Evolutionary conservation across 2,888 invertebrate genomes (phyloP), one percentile per base, ranked within the genome.

Genomic region (Drosophila affinis): DNA sequence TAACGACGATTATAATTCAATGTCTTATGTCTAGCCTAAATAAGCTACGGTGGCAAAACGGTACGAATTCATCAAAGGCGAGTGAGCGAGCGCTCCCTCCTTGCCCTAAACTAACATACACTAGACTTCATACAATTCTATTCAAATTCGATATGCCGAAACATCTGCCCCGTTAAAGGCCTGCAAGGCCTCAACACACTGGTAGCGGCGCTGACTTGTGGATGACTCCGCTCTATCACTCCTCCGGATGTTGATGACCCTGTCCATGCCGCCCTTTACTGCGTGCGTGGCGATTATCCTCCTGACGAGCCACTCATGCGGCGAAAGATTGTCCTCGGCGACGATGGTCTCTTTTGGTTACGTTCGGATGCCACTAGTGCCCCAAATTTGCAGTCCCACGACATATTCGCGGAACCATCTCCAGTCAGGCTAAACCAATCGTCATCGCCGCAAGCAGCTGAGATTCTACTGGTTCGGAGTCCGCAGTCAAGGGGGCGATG

Each of bases 371-470:
- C 32, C 0, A 14, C 21, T 54, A 39, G 39, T 24, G 39, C 54
- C 32, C 3, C 3, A 2, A 34, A 34, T 34, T 34, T 34, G 32
- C 10, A 34, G 54, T 0, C 54, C 54, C 27, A 52, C 44, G 32
- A 54, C 54, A n/a, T 44, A 44, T 44, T 54, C 44, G 12, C 44
- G 21, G 44, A 9, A 54, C 54, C 24, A 39, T 17, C 39, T 24
- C 44, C 21, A n/a, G 44, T 44, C 34, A 6, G 54, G 44, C 24
- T 14, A 53, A 14, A 21, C 44, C 44, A 39, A 7, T 44, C 54
- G 54, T n/a, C 54, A 39, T 39, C 44, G 44, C 39, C 12, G 18
- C 51, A 51, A 51, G 51, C 27, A 51, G 14, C 51, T 51, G 51
- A 51, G 29, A 51, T 29, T 10, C 32, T 32, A 3, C 10, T 32